phyloP scores from a whole-genome alignment of 2,113 vertebrate genomes.

The Parus major region DNA sequence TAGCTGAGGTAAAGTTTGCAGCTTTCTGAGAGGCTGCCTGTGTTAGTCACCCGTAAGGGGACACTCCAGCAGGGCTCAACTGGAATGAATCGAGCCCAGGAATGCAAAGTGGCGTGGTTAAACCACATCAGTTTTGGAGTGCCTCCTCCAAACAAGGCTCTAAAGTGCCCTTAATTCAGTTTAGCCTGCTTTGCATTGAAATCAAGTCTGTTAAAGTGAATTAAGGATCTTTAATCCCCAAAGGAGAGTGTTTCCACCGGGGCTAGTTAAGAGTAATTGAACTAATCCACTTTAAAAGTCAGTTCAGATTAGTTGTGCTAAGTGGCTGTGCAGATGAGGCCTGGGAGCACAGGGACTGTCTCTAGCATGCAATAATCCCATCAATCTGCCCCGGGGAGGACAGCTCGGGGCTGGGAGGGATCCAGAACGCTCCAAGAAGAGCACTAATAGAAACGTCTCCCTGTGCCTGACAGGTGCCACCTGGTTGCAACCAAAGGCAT shows the following conservation, averaged over 20 bases:
- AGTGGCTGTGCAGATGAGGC: slow-evolving; percentile 49
- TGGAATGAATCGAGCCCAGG: neutral
- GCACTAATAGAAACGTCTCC: slow-evolving; percentile 48
- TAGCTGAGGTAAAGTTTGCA: neutral
- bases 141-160: neutral
- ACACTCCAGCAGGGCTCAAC: neutral
- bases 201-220: slow-evolving; percentile 25
- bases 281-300: slow-evolving; percentile 70
- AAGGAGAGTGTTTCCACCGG: neutral
- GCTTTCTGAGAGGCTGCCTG: neutral
- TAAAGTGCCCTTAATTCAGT: slow-evolving; percentile 33
- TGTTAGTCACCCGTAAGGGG: neutral
- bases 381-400: slow-evolving; percentile 30
- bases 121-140: slow-evolving; percentile 5
- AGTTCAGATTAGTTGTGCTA: slow-evolving; percentile 39
- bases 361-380: slow-evolving; percentile 26
- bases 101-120: neutral
- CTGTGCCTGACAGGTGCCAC: slow-evolving; percentile 58
- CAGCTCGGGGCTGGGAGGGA: slow-evolving; percentile 27
- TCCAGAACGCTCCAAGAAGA: slow-evolving; percentile 21
- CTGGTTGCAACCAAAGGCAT: slow-evolving; percentile 39
- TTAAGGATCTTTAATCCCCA: slow-evolving; percentile 32
- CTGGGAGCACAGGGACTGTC: slow-evolving; percentile 23
- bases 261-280: slow-evolving; percentile 62
- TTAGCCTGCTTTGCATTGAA: slow-evolving; percentile 29